Base-by-base conservation (phyloP, 2,888 invertebrate genomes). In the Spicauda simplicius region DNA sequence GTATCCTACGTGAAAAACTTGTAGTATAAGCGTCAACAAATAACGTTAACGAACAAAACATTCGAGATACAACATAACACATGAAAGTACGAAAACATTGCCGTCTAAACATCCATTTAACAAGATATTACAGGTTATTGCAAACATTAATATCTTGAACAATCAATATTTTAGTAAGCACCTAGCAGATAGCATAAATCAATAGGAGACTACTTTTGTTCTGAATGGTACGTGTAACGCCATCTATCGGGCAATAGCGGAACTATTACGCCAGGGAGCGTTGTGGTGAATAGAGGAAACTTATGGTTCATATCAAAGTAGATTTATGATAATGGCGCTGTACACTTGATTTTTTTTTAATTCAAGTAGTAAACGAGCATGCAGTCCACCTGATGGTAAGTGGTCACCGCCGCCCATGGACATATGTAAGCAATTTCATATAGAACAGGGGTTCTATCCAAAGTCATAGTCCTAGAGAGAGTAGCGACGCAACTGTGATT, bases 181-280 rank as follows among this genome's bases (percentile, higher is more conserved):
- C 72, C 58, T 14, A 41, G 33, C 8, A 71, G 71, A 66, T 80
- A 80, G 82, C 82, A 82, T 77, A 74, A 78, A 87, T 85, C 85
- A 84, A 80, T 77, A 79, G 20, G 20, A 10, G 37, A 5, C 25
- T 25, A 3, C 37, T 5, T 30, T 33, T 16, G 33, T 8, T 3
- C 14, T 8, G 50, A 56, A 59, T 64, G 59, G 55, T 41, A 70
- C 80, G 45, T 11, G 71, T 69, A 74, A 75, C 87, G 88, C 85
- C 88, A 87, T 86, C 88, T 87, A 77, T 81, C 80, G 81, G 79
- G 76, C 77, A 86, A 80, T 87, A 83, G 88, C 84, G 73, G 77
- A 77, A 85, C 78, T 74, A 55, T 70, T 67, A 48, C 30, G 57
- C 57, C 64, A 64, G 33, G 57, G 14, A 37, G 64, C 50, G 19